Conservation (phyloP, 92 coral and sea anemone genomes). For the Umimayanthus chanpuru region DNA sequence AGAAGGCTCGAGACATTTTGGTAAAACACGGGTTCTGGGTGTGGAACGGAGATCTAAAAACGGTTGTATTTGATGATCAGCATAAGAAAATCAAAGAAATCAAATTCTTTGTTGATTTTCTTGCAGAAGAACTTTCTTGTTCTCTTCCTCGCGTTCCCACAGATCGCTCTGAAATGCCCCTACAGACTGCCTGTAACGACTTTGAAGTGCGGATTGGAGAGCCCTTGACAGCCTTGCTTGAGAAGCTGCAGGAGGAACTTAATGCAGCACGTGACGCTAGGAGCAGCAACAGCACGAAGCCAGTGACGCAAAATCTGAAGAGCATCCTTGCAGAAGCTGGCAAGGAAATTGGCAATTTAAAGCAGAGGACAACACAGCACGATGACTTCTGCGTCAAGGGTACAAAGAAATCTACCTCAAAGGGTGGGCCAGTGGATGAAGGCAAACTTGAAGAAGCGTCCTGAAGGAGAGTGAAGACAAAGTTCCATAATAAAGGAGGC, state of each 20-base stretch:
- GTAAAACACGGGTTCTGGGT: slow-evolving; percentile 31
- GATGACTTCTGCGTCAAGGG: background rate
- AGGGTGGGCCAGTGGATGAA: background rate
- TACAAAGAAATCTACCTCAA: background rate
- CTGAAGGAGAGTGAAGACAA: slow-evolving; percentile 10
- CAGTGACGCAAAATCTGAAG: background rate
- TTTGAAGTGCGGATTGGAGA: background rate
- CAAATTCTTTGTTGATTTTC: background rate
- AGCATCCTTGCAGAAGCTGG: background rate
- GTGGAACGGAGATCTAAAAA: slow-evolving; percentile 30
- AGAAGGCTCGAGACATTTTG: slow-evolving; percentile 6
- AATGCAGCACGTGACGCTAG: background rate
- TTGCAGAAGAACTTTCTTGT: background rate
- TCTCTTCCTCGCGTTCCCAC: background rate
- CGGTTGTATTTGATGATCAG: background rate
- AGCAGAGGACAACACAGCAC: background rate
- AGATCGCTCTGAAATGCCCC: background rate
- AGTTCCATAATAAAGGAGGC: slow-evolving; percentile 32
- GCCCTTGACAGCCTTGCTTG: background rate
- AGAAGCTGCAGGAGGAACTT: background rate
- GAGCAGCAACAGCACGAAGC: background rate
- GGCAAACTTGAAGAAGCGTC: background rate
- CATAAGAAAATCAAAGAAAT: background rate
- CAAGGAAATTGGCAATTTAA: too few species aligned
- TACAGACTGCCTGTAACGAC: background rate